Conservation (phyloP, 2,797 vertebrate genomes). For the Hyperoplus lanceolatus region DNA sequence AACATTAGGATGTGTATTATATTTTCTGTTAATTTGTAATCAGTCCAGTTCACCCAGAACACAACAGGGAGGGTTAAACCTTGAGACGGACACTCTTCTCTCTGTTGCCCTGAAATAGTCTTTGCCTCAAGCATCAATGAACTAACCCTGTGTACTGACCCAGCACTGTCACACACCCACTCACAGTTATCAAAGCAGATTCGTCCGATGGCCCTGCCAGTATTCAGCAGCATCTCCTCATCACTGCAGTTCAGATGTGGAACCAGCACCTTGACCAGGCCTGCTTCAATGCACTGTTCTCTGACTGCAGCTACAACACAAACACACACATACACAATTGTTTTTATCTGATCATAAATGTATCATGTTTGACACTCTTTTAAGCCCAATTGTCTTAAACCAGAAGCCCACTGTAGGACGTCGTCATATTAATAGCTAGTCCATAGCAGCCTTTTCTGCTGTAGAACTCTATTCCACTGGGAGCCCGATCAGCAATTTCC, state of each 20-base stretch:
- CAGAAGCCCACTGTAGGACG: too few species aligned
- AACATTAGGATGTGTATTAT: too few species aligned
- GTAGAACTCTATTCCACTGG: too few species aligned
- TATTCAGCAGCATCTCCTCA: conserved; percentile 90
- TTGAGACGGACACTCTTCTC: background rate
- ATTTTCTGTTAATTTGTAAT: too few species aligned
- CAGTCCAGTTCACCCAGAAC: too few species aligned
- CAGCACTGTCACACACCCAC: conserved; percentile 44
- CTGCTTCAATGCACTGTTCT: conserved; percentile 88
- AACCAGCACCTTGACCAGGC: conserved; percentile 86
- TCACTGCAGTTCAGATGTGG: conserved; percentile 88
- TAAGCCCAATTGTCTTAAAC: too few species aligned
- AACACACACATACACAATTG: background rate
- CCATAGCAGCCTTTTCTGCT: too few species aligned
- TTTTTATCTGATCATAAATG: too few species aligned
- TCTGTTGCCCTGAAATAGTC: background rate
- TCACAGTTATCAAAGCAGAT: conserved; percentile 93
- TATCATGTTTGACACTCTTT: too few species aligned
- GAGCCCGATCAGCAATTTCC: too few species aligned
- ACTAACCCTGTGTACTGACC: background rate
- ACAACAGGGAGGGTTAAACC: too few species aligned
- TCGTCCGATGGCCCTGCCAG: conserved; percentile 91
- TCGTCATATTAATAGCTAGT: too few species aligned
- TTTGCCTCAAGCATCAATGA: background rate
- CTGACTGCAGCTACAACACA: conserved; percentile 85